These are phyloP conservation scores for Notospermus geniculatus DNA, from an alignment of 1,140 invertebrate species.

Conservation along the genomic window DNA sequence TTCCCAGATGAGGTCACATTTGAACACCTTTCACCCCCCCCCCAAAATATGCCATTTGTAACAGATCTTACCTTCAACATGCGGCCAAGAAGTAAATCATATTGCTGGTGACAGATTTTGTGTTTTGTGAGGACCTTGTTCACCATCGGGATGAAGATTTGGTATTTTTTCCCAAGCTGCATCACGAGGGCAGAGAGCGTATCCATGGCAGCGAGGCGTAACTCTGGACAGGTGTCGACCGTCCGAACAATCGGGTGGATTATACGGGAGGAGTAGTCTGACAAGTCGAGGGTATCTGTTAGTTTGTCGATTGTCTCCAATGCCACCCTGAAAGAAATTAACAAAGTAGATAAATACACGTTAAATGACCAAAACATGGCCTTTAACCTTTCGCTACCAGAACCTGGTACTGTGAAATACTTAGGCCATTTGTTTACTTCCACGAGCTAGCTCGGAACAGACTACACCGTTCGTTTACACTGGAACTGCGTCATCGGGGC, in stretches of 20 bases:
- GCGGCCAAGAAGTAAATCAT: conserved; percentile 65
- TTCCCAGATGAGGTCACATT: too few species aligned
- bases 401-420: too few species aligned
- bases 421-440: too few species aligned
- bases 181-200: conserved; percentile 82
- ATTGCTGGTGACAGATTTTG: conserved; percentile 76
- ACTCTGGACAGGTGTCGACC: conserved; percentile 76
- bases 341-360: not conserved
- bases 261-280: conserved; percentile 87
- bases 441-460: too few species aligned
- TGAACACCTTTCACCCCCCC: too few species aligned
- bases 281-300: conserved; percentile 87
- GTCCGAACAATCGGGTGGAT: conserved; percentile 85
- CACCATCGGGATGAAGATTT: conserved; percentile 89
- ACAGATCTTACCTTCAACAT: conserved; percentile 54
- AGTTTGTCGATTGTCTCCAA: conserved; percentile 90
- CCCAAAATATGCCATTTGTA: too few species aligned
- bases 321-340: conserved; percentile 61
- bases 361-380: too few species aligned
- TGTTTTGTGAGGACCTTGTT: conserved; percentile 80
- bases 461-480: too few species aligned
- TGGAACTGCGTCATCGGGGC: too few species aligned
- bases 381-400: too few species aligned
- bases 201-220: conserved; percentile 80
- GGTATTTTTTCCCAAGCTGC: conserved; percentile 86